These are phyloP conservation scores for Dicaeum eximium DNA, from an alignment of 2,113 vertebrate genomes.

Conservation along the genomic window DNA sequence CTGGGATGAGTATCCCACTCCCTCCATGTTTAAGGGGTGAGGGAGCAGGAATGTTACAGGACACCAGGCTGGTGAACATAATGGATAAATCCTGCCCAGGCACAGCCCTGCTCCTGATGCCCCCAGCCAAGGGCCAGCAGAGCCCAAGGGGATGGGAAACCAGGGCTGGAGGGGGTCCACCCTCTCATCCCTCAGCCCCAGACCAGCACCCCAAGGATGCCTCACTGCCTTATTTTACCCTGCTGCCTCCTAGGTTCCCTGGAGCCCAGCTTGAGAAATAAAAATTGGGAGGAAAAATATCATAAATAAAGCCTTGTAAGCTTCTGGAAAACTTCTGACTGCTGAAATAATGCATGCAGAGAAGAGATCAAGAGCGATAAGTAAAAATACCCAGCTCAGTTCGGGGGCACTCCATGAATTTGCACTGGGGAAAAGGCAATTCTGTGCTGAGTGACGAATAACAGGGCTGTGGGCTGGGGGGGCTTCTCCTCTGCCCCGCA, in stretches of 20 bases:
- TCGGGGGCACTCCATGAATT: rapidly evolving
- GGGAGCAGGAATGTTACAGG: neutral
- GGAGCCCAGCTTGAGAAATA: neutral
- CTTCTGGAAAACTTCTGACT: neutral
- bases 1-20: neutral
- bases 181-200: rapidly evolving
- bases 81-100: neutral
- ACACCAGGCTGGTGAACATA: rapidly evolving
- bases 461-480: neutral
- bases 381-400: neutral
- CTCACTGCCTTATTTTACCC: neutral
- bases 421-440: rapidly evolving
- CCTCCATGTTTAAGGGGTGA: neutral
- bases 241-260: neutral
- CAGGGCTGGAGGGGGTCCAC: neutral
- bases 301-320: neutral
- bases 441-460: rapidly evolving
- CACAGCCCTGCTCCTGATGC: rapidly evolving
- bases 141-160: neutral
- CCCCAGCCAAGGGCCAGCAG: neutral
- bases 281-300: neutral
- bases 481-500: neutral
- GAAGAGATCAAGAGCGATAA: neutral
- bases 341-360: rapidly evolving
- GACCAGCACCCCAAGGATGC: neutral